Percentiles rank a stretch among this genome's conserved stretches.
These are phyloP conservation scores for Agriotes lineatus DNA, from an alignment of 2,888 invertebrate species.

Conservation along the genomic window DNA sequence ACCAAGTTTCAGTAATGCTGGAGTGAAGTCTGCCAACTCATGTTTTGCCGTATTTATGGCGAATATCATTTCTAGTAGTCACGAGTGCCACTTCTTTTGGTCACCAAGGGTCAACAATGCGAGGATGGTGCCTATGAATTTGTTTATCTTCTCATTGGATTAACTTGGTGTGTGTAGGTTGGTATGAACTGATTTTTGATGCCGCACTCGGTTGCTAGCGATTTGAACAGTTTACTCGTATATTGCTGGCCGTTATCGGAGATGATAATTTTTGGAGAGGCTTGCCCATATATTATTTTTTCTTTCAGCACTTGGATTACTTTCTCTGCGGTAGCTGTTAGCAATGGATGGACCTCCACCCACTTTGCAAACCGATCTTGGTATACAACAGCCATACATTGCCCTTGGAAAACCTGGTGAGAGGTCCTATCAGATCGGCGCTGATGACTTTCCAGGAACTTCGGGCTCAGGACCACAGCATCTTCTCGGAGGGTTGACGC, in stretches of 20 bases:
- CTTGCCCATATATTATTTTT: not conserved
- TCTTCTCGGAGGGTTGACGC: not conserved
- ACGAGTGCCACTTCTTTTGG: too few relatives aligned
- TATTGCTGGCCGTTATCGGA: not conserved
- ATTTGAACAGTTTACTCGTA: not conserved
- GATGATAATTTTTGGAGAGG: not conserved
- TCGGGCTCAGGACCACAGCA: not conserved
- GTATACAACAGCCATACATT: too few relatives aligned
- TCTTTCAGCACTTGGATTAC: too few relatives aligned
- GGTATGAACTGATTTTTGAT: not conserved
- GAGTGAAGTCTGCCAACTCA: too few relatives aligned
- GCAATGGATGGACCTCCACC: not conserved
- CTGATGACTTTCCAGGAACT: not conserved
- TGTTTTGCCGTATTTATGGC: too few relatives aligned
- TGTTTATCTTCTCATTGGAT: too few relatives aligned
- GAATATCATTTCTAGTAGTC: too few relatives aligned
- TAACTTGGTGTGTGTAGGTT: not conserved
- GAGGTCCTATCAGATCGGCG: not conserved
- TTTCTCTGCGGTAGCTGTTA: not conserved
- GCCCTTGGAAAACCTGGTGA: not conserved
- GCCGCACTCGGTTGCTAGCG: not conserved
- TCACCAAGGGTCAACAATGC: too few relatives aligned
- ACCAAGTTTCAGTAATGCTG: too few relatives aligned
- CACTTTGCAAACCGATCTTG: not conserved
- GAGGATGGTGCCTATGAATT: too few relatives aligned